A percentile compares a stretch with the other conserved stretches of the same genome.
These are phyloP conservation scores for Gadopsis bispinosus DNA, from an alignment of 2,797 vertebrate genomes.

Conservation along the genomic window DNA sequence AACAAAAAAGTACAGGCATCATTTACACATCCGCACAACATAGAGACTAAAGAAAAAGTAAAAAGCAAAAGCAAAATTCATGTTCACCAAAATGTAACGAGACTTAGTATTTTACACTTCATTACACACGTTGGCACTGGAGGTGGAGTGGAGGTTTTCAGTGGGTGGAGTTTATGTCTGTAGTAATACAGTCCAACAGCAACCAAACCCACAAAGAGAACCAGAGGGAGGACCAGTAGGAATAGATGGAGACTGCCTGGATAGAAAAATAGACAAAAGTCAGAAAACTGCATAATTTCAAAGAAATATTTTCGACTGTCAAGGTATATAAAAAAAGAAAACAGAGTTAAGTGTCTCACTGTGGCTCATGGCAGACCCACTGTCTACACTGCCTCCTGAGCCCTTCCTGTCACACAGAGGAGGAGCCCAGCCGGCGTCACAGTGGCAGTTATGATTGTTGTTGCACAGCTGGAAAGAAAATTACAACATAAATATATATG, in stretches of 20 bases:
- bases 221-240: slow-evolving; percentile 71
- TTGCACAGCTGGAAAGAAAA: slow-evolving; percentile 80
- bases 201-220: slow-evolving; percentile 67
- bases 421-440: slow-evolving; percentile 91
- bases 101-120: neutral
- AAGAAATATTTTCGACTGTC: neutral
- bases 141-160: slow-evolving; percentile 68
- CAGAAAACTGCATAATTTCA: neutral
- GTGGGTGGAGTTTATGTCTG: slow-evolving; percentile 72
- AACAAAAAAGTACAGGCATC: neutral
- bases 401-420: slow-evolving; percentile 89
- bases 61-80: neutral
- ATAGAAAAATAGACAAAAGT: neutral
- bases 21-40: slow-evolving; percentile 7
- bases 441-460: slow-evolving; percentile 95
- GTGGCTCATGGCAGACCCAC: slow-evolving; percentile 87
- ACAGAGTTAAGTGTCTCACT: slow-evolving; percentile 77
- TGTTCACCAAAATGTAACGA: neutral
- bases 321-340: neutral
- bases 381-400: slow-evolving; percentile 93
- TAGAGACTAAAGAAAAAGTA: neutral
- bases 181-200: slow-evolving; percentile 72
- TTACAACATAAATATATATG: neutral
- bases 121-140: slow-evolving; percentile 66
- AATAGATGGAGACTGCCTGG: slow-evolving; percentile 71